Evolutionary conservation across 2,888 invertebrate genomes (phyloP).

Genomic region (Dexiosoma caninum): DNA sequence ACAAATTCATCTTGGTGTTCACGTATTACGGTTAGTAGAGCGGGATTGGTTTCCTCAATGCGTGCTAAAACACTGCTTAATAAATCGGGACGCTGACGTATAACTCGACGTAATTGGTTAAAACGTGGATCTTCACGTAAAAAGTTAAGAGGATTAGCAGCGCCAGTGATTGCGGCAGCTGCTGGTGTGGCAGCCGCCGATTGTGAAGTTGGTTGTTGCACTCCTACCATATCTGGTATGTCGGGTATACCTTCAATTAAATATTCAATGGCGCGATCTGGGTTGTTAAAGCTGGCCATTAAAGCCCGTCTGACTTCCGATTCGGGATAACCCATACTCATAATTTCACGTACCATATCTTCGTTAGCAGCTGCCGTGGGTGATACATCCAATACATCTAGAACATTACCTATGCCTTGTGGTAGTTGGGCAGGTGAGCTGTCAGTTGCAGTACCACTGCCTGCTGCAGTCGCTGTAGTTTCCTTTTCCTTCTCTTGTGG

Average conservation of each 20-base stretch:
- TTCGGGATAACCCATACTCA: conserved; percentile 91
- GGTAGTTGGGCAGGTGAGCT: background rate
- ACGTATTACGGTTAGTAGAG: conserved; percentile 90
- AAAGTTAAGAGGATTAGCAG: conserved; percentile 78
- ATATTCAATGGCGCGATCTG: conserved; percentile 98
- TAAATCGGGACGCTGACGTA: conserved; percentile 94
- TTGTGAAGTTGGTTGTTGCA: conserved; percentile 12
- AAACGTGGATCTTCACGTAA: conserved; percentile 94
- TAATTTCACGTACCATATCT: conserved; percentile 66
- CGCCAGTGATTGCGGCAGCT: background rate
- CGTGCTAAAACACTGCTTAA: conserved; percentile 92
- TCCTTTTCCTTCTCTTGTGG: conserved; percentile 43
- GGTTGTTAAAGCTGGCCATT: conserved; percentile 96
- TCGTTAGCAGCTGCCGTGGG: conserved; percentile 66
- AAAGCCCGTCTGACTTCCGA: conserved; percentile 91
- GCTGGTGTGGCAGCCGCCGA: conserved; percentile 28
- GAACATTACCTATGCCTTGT: conserved; percentile 36
- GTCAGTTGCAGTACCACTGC: background rate
- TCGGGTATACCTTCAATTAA: conserved; percentile 86
- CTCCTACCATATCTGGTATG: conserved; percentile 45
- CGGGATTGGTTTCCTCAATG: conserved; percentile 96
- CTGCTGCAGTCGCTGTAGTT: conserved; percentile 6
- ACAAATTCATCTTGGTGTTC: conserved; percentile 95
- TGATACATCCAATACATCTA: conserved; percentile 26
- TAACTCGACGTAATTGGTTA: conserved; percentile 92